Conservation (phyloP, 30 jellyfish, hydroid and myxozoan species). For the Hydractinia symbiolongicarpus region DNA sequence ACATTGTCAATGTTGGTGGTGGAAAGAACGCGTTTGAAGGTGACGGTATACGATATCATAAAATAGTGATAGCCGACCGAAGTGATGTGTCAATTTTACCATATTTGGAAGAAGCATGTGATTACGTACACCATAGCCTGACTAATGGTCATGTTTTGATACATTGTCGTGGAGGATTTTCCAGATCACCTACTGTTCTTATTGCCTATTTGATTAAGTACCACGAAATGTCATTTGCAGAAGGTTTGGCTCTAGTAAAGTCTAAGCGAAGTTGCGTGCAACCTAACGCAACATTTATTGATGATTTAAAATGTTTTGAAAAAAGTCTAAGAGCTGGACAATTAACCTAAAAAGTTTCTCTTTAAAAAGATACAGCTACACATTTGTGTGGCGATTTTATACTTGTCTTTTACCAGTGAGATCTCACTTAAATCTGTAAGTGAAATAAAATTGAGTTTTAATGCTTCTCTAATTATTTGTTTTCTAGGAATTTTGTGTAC, state of each 20-base stretch:
- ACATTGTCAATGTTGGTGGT: slow-evolving; percentile 52
- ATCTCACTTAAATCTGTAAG: no score
- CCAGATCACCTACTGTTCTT: slow-evolving; percentile 53
- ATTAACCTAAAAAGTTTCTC: no score
- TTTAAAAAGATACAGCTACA: no score
- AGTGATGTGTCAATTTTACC: slow-evolving; percentile 38
- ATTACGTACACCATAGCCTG: slow-evolving; percentile 14
- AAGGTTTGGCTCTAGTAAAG: slow-evolving; percentile 39
- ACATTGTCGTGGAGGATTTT: slow-evolving; percentile 67
- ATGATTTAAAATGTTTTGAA: slow-evolving; percentile 34
- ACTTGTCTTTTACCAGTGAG: no score
- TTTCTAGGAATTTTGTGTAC: no score
- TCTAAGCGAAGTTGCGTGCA: slow-evolving; percentile 34
- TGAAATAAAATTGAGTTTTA: no score
- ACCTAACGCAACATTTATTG: slow-evolving; percentile 62
- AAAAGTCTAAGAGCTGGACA: background rate
- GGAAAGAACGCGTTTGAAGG: slow-evolving; percentile 25
- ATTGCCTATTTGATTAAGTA: slow-evolving; percentile 51
- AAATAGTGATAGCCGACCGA: slow-evolving; percentile 32
- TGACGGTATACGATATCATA: background rate
- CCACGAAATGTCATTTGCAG: slow-evolving; percentile 12
- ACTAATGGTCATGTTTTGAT: slow-evolving; percentile 45
- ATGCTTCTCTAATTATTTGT: no score
- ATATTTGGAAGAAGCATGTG: slow-evolving; percentile 36
- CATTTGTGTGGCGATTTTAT: no score